Evolutionary conservation across 2,113 vertebrate species (phyloP), one percentile per base, ranked within the genome.

Genomic region (Aspiorhynchus laticeps): DNA sequence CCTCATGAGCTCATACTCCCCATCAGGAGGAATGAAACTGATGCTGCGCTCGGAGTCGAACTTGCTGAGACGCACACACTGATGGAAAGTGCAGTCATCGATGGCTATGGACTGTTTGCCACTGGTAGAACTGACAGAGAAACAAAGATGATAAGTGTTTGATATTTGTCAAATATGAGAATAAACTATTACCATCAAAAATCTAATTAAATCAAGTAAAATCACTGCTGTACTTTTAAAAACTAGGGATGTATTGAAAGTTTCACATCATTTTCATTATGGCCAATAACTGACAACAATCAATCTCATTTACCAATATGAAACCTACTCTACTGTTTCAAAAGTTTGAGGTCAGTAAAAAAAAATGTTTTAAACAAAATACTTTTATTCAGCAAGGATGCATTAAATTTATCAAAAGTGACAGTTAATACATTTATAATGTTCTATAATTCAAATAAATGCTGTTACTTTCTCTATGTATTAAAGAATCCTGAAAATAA

Each of bases 1-100:
- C 98, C 98, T 98, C 98, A 99, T 99, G 88, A 99, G 97, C 93
- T 99, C 98, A 91, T 98, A 99, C 83, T 99, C 98, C 91, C 98
- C 98, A 86, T 99, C 98, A 0, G 98, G 98, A 17, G 98, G 98
- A 91, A 99, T 99, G 94, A 99, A 99, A 93, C 98, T 99, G 96
- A 99, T 99, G 95, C 98, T 99, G 80, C 98, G 96, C 94, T 99
- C 98, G 0, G 98, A 99, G 94, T 99, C 98, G 88, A 99, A 99
- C 93, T 99, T 99, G 95, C 98, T 99, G 93, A 99, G 98, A 65
- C 98, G 96, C 88, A 99, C 98, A 4, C 98, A 99, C 92, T 99
- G 98, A 92, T 99, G 97, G 94, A 99, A 99, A 88, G 98, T 99
- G 95, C 98, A 99, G 96, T 99, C 98, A 0, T 99, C 98, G 2